Conservation (phyloP, 2,797 vertebrate species). For the Anas bernieri region DNA sequence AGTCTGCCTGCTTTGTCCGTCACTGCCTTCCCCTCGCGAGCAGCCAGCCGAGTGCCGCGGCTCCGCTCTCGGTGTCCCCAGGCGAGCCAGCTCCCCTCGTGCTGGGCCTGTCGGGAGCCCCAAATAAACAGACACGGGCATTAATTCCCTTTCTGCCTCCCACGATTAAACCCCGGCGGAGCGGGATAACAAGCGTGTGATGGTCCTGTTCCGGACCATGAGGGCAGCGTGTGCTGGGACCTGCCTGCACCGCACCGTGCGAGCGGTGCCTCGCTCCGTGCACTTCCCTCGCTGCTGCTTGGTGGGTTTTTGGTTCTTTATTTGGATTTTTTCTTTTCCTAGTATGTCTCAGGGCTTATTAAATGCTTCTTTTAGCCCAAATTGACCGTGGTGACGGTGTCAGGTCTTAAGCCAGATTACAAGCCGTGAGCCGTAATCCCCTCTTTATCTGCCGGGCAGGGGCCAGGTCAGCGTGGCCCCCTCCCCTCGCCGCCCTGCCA, state of each 20-base stretch:
- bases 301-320: not conserved
- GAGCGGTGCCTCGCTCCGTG: not conserved
- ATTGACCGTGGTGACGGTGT: conserved; percentile 34
- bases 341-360: conserved; percentile 45
- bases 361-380: conserved; percentile 58
- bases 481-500: not conserved
- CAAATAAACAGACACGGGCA: not conserved
- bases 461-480: not conserved
- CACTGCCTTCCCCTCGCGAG: not conserved
- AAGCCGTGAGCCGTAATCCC: conserved; percentile 42
- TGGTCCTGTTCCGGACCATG: not conserved
- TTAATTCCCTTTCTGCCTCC: not conserved
- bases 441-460: not conserved
- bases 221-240: not conserved
- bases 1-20: conserved; percentile 21
- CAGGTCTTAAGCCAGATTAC: conserved; percentile 63
- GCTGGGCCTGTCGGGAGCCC: not conserved
- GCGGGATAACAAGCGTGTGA: not conserved
- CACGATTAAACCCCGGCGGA: not conserved
- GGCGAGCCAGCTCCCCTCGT: not conserved
- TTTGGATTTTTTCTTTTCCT: not conserved
- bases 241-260: not conserved
- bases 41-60: accelerated
- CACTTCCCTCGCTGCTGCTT: not conserved
- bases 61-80: not conserved